Evolutionary conservation across 2,113 vertebrate genomes (phyloP), one percentile per base, ranked within the genome.

Genomic region (Lonchura striata): DNA sequence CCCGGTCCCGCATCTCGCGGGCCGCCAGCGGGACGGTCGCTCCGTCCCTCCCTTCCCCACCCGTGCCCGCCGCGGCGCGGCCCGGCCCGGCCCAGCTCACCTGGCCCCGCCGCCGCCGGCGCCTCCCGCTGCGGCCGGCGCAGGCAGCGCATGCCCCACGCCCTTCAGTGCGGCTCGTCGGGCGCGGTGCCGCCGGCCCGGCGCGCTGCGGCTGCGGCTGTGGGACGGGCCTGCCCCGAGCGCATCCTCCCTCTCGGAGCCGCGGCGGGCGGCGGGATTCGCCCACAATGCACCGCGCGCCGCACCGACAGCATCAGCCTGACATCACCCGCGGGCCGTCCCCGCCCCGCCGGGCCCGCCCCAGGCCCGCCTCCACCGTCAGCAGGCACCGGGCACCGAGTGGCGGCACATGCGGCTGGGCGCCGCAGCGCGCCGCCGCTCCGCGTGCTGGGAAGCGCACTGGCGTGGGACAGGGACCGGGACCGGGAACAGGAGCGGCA

Each of bases 241-340:
- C 25, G 83, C 92, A 94, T 94, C 88, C 88, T 94, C 54, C 72
- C 78, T 54, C 27, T 83, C 39, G 84, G 63, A 78, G 79, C 88
- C 84, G 92, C 88, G 88, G 86, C 86, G 44, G 80, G 86, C 81
- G 82, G 92, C 93, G 85, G 86, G 93, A 94, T 92, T 86, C 71
- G 86, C 90, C 93, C 93, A 94, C 90, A 94, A 90, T 86, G 90
- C 93, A 82, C 90, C 77, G 81, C 90, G 93, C 65, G 71, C 86
- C 93, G 90, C 90, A 82, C 86, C 65, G 82, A 82, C 86, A 90
- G 86, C 93, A 92, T 94, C 94, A 92, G 90, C 68, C 72, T 95
- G 90, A 95, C 94, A 95, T 95, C 94, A 92, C 94, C 68, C 90
- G 56, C 46, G 56, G 82, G 89, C 87, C 91, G 78, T 54, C 74